Percentiles rank a stretch among this genome's conserved stretches.
Evolutionary conservation across 1,140 invertebrate species (phyloP).

Genomic region (Anoplolepis gracilipes): DNA sequence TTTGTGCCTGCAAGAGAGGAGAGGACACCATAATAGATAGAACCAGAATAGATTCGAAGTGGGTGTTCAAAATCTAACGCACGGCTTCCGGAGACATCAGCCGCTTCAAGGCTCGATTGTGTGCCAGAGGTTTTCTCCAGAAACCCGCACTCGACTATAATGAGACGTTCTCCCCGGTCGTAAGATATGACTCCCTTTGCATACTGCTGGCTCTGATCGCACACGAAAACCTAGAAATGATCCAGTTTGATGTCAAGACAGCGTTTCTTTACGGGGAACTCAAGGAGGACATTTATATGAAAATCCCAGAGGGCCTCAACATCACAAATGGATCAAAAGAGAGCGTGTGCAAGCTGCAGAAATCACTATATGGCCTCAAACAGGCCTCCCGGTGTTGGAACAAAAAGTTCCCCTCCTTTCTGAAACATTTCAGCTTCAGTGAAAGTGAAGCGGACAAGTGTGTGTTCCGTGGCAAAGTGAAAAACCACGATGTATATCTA

Average conservation of each 20-base stretch:
- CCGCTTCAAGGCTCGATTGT: conserved; percentile 24
- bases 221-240: conserved; percentile 1
- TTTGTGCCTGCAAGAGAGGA: not conserved
- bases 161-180: not conserved
- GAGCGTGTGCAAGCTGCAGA: not conserved
- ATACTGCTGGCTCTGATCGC: not conserved
- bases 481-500: not conserved
- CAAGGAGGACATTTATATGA: not conserved
- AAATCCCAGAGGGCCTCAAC: not conserved
- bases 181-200: not conserved
- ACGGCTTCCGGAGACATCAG: not conserved
- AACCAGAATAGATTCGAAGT: not conserved
- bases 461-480: not conserved
- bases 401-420: not conserved
- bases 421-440: not conserved
- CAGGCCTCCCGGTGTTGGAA: conserved; percentile 22
- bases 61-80: not conserved
- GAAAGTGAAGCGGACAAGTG: not conserved
- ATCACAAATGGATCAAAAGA: not conserved
- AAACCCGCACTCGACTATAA: not conserved
- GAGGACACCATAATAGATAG: not conserved
- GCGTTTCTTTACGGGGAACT: conserved; percentile 6
- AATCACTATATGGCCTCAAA: not conserved
- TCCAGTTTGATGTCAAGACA: conserved; percentile 9
- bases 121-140: conserved; percentile 20